phyloP scores from a whole-genome alignment of 2,888 invertebrate species.

The Chydorus sphaericus region DNA sequence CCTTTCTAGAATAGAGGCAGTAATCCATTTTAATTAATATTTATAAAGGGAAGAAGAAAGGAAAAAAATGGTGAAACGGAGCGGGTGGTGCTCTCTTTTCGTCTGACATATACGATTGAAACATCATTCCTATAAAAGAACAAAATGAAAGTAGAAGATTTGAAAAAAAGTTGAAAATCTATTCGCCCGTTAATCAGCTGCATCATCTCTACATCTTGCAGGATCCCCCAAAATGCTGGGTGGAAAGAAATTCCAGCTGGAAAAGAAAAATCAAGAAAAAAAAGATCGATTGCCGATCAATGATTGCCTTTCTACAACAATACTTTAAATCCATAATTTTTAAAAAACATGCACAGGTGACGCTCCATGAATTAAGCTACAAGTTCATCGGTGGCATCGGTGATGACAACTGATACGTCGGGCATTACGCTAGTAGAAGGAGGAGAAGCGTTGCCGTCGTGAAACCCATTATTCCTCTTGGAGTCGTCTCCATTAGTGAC shows the following conservation, averaged over 20 bases:
- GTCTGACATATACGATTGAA: slow-evolving; percentile 2
- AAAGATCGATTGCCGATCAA: neutral
- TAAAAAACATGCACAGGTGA: neutral
- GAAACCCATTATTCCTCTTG: neutral
- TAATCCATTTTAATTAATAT: no score
- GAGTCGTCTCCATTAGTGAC: no score
- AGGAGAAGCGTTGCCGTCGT: neutral
- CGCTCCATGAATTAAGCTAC: neutral
- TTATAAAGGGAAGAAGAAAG: neutral
- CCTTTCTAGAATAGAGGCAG: slow-evolving; percentile 1
- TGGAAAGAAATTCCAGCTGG: neutral
- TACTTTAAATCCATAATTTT: no score
- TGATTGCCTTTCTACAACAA: no score
- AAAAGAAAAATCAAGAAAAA: neutral
- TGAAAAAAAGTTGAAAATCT: slow-evolving; percentile 2
- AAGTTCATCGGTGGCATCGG: neutral
- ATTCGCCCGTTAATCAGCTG: slow-evolving; percentile 4
- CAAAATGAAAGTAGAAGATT: slow-evolving; percentile 1
- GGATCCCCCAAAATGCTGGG: neutral
- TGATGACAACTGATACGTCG: neutral
- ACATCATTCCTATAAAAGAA: no score
- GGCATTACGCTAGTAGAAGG: neutral
- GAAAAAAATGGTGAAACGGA: no score
- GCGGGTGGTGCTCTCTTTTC: no score
- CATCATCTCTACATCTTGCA: neutral